These are phyloP conservation scores for Zeugodacus cucurbitae DNA, from an alignment of 1,140 invertebrate genomes.

Conservation along the genomic window DNA sequence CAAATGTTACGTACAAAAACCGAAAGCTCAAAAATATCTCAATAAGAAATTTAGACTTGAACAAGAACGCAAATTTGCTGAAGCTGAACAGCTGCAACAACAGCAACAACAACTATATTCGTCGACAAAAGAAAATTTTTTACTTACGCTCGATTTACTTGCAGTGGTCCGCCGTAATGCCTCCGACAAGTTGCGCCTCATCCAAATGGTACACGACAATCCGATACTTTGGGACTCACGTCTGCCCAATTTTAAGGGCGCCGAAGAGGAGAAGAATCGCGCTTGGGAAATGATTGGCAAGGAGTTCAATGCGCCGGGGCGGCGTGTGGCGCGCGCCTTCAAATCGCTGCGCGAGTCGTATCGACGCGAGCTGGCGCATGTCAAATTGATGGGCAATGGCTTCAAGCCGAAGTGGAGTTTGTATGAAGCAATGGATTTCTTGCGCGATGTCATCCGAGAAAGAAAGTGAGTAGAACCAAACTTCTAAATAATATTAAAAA, in stretches of 20 bases:
- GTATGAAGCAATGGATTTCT: constrained; percentile 62
- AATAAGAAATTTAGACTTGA: constrained; percentile 28
- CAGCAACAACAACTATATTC: constrained; percentile 40
- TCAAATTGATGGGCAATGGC: constrained; percentile 61
- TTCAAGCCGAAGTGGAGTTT: constrained; percentile 64
- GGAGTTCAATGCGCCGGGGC: constrained; percentile 62
- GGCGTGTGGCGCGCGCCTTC: constrained; percentile 61
- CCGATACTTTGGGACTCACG: constrained; percentile 63
- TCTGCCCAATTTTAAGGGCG: constrained; percentile 64
- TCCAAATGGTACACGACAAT: constrained; percentile 64
- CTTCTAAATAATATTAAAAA: background rate
- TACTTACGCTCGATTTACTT: constrained; percentile 48
- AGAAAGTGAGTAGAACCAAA: constrained; percentile 58
- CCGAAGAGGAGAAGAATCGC: constrained; percentile 63
- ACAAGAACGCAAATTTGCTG: constrained; percentile 29
- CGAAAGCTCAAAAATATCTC: background rate
- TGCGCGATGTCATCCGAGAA: constrained; percentile 60
- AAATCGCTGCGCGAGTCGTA: constrained; percentile 63
- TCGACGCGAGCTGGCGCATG: constrained; percentile 60
- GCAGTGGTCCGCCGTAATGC: constrained; percentile 62
- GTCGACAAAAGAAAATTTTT: constrained; percentile 45
- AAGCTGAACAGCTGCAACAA: constrained; percentile 39
- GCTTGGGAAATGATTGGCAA: constrained; percentile 62
- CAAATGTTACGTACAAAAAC: constrained; percentile 15
- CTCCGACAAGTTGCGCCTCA: constrained; percentile 62